Base-by-base conservation (phyloP, 2,888 invertebrate species). In the Chaitophorus viminalis region DNA sequence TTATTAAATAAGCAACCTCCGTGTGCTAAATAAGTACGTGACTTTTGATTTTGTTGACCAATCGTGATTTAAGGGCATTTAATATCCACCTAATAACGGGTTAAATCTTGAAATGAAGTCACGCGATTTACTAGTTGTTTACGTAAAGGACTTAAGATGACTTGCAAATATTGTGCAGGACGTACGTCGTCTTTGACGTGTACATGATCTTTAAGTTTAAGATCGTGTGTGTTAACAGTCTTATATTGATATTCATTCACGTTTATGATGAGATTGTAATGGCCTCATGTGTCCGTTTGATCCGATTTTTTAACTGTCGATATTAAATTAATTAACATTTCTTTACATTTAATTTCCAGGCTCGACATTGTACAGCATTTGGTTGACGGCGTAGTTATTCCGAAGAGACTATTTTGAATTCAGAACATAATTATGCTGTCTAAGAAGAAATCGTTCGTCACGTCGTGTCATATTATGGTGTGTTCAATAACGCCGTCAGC, bases 321-420 rank as follows among this genome's bases (percentile, higher is more conserved):
- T 60, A 74, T 54, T 1, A 82, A 21, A 83, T 14, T 14, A 36
- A 82, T 60, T 83, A 74, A 83, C 36, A 33, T 6, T 0, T 74
- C 68, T 68, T 70, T 70, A 46, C 31, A 25, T 85, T 52, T 85
- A 68, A 76, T 85, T 77, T 86, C 3, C 54, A 86, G 85, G 52
- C 29, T 52, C 77, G 54, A 72, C 46, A 14, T 6, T 70, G 65
- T 31, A 18, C 17, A 17, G 76, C 25, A 17, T 77, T 36, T 11
- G 68, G 85, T 46, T 85, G 60, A 65, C 9, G 3, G 8, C 33
- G 1, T 52, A 0, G 18, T 54, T 18, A 74, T 11, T 8, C 0
- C n/a, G 33, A 74, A 82, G 52, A 68, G n/a, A 39, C 46, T 25
- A 18, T 9, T 11, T 68, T 31, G 29, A 25, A 79, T 60, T 21